A percentile compares a stretch with the other conserved stretches of the same genome.
phyloP scores from a whole-genome alignment of 2,797 vertebrate genomes.

The Huso huso region DNA sequence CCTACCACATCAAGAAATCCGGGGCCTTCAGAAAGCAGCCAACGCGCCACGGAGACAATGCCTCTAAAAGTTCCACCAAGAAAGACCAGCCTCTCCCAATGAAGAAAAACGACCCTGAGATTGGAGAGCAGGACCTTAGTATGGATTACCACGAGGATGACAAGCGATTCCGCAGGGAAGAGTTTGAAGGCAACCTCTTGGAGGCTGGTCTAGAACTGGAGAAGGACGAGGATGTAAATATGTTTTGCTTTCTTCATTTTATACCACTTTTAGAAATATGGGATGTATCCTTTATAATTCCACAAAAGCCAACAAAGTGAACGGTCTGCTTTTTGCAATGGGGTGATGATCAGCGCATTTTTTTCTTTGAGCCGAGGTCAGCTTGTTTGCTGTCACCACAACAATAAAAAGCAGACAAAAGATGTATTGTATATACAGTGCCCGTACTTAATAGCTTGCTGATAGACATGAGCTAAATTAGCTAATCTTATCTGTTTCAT shows the following conservation, averaged over 20 bases:
- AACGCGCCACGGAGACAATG: conserved; percentile 44
- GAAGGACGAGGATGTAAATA: conserved; percentile 76
- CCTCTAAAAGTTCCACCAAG: conserved; percentile 26
- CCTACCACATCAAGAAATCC: conserved; percentile 78
- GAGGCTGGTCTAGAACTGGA: conserved; percentile 89
- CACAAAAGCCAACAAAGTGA: not conserved
- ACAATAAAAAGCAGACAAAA: conserved; percentile 23
- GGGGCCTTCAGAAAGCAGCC: conserved; percentile 34
- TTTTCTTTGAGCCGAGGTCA: conserved; percentile 17
- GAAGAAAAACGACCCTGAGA: conserved; percentile 53
- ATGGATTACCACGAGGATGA: conserved; percentile 76
- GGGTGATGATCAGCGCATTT: conserved; percentile 11
- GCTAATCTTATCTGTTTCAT: too few relatives aligned
- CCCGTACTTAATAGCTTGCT: too few relatives aligned
- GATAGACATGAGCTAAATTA: too few relatives aligned
- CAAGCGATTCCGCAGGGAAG: conserved; percentile 71
- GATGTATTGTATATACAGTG: conserved; percentile 13
- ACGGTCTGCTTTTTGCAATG: conserved; percentile 4
- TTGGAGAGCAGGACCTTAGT: conserved; percentile 50
- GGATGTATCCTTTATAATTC: not conserved
- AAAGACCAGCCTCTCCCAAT: conserved; percentile 29
- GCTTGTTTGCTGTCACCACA: conserved; percentile 17
- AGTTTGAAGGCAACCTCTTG: conserved; percentile 83
- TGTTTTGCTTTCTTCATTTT: not conserved
- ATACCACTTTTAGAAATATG: not conserved